phyloP scores from a whole-genome alignment of 2,113 vertebrate genomes.

The Tetrao urogallus region DNA sequence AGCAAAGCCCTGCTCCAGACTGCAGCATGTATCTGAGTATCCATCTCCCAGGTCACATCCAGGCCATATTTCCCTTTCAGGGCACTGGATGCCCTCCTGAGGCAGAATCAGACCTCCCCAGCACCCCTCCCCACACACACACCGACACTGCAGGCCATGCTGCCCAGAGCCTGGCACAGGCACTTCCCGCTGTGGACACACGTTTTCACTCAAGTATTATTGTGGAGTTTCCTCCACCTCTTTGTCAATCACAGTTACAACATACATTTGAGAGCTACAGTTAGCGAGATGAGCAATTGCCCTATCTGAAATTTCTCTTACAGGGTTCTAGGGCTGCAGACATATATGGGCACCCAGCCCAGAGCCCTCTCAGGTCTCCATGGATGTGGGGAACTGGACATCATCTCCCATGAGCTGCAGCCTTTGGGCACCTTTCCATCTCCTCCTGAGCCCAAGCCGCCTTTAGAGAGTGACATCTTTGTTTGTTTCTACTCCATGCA shows the following conservation, averaged over 20 bases:
- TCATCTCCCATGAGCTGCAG: rapidly evolving
- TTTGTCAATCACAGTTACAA: conserved; percentile 67
- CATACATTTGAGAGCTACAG: not conserved
- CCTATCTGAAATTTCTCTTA: conserved; percentile 6
- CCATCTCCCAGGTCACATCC: not conserved
- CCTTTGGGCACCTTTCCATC: not conserved
- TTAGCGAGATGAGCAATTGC: conserved; percentile 36
- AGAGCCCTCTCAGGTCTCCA: not conserved
- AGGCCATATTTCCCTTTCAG: not conserved
- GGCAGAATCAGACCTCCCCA: not conserved
- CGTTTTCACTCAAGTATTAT: not conserved
- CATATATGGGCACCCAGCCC: not conserved
- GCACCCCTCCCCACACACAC: not conserved
- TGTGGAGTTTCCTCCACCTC: conserved; percentile 32
- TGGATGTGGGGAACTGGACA: not conserved
- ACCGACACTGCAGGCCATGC: not conserved
- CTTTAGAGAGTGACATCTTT: not conserved
- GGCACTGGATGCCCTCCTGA: not conserved
- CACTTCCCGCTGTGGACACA: not conserved
- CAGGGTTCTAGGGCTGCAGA: not conserved
- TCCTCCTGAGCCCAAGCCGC: not conserved
- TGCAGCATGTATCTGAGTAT: rapidly evolving
- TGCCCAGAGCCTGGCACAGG: not conserved
- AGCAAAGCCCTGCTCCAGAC: not conserved
- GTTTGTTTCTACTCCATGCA: not conserved